phyloP scores from a whole-genome alignment of 2,113 vertebrate species.

The Plecotus auritus region DNA sequence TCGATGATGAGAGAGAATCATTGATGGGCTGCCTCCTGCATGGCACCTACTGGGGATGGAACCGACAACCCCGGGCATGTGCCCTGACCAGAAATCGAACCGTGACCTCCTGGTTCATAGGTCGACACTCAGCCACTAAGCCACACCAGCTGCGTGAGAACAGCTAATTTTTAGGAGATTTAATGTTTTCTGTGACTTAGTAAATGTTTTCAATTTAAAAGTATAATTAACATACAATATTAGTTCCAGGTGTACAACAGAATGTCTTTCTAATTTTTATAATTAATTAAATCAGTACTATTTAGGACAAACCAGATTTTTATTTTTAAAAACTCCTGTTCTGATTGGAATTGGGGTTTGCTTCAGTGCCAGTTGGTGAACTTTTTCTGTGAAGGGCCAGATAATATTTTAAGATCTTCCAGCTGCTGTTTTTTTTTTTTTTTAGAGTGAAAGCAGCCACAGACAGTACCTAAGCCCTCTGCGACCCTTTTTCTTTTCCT shows the following conservation, averaged over 20 bases:
- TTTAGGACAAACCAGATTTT: not conserved
- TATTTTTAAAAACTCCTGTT: conserved; percentile 19
- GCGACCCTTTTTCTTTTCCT: not conserved
- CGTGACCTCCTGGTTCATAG: too few relatives aligned
- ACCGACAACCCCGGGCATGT: too few relatives aligned
- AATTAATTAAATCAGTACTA: not conserved
- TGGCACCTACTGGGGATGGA: too few relatives aligned
- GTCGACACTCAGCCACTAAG: too few relatives aligned
- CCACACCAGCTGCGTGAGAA: not conserved
- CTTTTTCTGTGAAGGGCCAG: not conserved
- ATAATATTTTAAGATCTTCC: not conserved
- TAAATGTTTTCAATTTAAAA: not conserved
- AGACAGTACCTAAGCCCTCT: not conserved
- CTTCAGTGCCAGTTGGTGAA: not conserved
- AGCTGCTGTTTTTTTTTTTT: not conserved
- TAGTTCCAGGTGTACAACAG: not conserved
- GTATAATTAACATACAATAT: not conserved
- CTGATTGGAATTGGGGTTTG: not conserved
- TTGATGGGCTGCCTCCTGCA: too few relatives aligned
- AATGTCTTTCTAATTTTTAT: not conserved
- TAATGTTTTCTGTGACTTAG: not conserved
- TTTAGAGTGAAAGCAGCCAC: not conserved
- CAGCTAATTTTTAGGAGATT: not conserved
- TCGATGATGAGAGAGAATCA: too few relatives aligned
- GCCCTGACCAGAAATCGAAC: too few relatives aligned